Conservation (phyloP, 2,797 vertebrate genomes). For the Pempheris klunzingeri region DNA sequence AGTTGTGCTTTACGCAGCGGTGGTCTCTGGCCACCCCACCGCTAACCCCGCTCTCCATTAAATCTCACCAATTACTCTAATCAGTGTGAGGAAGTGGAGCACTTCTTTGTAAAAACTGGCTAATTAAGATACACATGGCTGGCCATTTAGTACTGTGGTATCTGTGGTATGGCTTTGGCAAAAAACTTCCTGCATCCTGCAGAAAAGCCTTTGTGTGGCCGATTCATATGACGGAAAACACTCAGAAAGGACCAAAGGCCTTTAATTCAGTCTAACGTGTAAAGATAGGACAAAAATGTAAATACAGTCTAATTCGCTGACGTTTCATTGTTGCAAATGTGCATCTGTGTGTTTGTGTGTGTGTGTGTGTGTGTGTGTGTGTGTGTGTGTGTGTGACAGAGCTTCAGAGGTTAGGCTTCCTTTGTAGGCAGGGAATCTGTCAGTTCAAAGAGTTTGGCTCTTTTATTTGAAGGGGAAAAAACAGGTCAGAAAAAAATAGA, state of each 20-base stretch:
- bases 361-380: slow-evolving; percentile 20
- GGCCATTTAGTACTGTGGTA: slow-evolving; percentile 59
- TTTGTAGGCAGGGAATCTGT: slow-evolving; percentile 66
- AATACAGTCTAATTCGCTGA: slow-evolving; percentile 36
- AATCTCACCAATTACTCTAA: slow-evolving; percentile 87
- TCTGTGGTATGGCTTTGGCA: slow-evolving; percentile 39
- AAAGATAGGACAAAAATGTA: slow-evolving; percentile 25
- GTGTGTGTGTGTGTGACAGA: slow-evolving; percentile 24
- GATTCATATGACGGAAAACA: slow-evolving; percentile 20
- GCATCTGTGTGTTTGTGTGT: slow-evolving; percentile 17
- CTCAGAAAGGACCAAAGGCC: background rate
- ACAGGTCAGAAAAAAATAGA: slow-evolving; percentile 26
- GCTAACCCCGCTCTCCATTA: slow-evolving; percentile 79
- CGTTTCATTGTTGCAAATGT: slow-evolving; percentile 31
- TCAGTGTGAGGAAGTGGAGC: slow-evolving; percentile 75
- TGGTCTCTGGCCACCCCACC: slow-evolving; percentile 74
- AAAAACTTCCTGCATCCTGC: slow-evolving; percentile 21
- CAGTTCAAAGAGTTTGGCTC: slow-evolving; percentile 75
- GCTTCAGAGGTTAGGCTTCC: slow-evolving; percentile 65
- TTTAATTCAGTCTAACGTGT: slow-evolving; percentile 16
- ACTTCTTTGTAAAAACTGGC: slow-evolving; percentile 77
- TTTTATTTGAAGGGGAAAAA: slow-evolving; percentile 32
- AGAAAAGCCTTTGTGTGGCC: slow-evolving; percentile 19
- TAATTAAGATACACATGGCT: slow-evolving; percentile 80
- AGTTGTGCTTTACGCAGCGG: slow-evolving; percentile 83